A percentile compares a stretch with the other conserved stretches of the same genome.
phyloP scores from a whole-genome alignment of 2,888 invertebrate genomes.

The Hybos culiciformis region DNA sequence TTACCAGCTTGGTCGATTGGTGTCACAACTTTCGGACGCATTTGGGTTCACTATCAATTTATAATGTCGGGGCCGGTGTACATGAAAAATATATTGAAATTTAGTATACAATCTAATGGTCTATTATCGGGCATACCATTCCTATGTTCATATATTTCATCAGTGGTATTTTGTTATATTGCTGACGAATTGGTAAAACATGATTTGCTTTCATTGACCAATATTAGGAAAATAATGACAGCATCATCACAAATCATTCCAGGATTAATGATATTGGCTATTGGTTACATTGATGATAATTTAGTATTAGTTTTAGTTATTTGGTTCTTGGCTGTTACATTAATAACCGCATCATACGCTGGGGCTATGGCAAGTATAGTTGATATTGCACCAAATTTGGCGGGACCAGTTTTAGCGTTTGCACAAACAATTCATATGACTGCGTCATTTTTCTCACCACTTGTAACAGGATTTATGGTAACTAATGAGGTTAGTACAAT shows the following conservation, averaged over 20 bases:
- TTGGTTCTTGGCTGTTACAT: constrained; percentile 55
- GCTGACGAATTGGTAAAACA: constrained; percentile 48
- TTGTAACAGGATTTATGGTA: constrained; percentile 47
- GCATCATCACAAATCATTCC: constrained; percentile 55
- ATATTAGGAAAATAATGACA: constrained; percentile 53
- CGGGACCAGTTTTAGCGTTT: constrained; percentile 57
- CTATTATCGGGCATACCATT: constrained; percentile 53
- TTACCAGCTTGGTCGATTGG: constrained; percentile 56
- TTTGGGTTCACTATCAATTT: constrained; percentile 61
- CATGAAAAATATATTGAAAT: constrained; percentile 54
- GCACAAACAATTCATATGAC: constrained; percentile 67
- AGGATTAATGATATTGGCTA: constrained; percentile 45
- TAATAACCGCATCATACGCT: constrained; percentile 58
- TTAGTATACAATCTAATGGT: constrained; percentile 56
- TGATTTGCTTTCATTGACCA: constrained; percentile 45
- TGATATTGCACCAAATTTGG: constrained; percentile 65
- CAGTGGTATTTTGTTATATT: constrained; percentile 53
- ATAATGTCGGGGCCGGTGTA: constrained; percentile 57
- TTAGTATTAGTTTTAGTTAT: constrained; percentile 43
- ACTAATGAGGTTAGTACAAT: constrained; percentile 44
- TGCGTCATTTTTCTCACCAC: constrained; percentile 54
- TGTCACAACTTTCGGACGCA: constrained; percentile 58
- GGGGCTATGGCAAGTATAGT: constrained; percentile 65
- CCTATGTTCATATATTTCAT: constrained; percentile 53
- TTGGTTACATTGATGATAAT: constrained; percentile 50